phyloP scores from a whole-genome alignment of 2,113 vertebrate genomes.

The Oncorhynchus keta region DNA sequence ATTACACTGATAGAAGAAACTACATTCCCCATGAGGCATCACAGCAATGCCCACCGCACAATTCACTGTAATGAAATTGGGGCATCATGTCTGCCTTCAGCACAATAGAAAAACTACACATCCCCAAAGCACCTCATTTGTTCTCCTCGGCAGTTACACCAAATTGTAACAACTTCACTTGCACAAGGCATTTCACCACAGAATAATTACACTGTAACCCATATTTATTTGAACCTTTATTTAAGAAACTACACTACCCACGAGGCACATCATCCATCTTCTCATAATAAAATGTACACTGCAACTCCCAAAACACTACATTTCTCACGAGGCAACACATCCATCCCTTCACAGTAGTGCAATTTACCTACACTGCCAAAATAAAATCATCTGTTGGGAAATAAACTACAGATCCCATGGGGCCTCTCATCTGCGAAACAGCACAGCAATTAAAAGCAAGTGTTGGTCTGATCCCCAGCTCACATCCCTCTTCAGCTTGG shows the following conservation, averaged over 20 bases:
- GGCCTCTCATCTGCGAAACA: too few species aligned
- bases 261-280: conserved; percentile 14
- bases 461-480: too few species aligned
- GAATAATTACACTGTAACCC: background rate
- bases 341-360: too few species aligned
- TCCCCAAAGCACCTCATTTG: conserved; percentile 9
- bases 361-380: too few species aligned
- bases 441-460: too few species aligned
- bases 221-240: background rate
- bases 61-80: conserved; percentile 38
- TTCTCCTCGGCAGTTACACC: background rate
- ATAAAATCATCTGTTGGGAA: too few species aligned
- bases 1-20: conserved; percentile 51
- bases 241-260: conserved; percentile 34
- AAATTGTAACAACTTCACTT: background rate
- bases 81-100: conserved; percentile 22
- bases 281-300: background rate
- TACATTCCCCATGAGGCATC: conserved; percentile 41
- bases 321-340: too few species aligned
- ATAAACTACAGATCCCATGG: too few species aligned
- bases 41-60: conserved; percentile 13
- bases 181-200: background rate
- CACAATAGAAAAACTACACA: conserved; percentile 14
- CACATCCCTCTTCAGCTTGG: too few species aligned
- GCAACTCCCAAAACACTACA: background rate